Base-by-base conservation (phyloP, 2,888 invertebrate genomes). In the Heliconius aoede region DNA sequence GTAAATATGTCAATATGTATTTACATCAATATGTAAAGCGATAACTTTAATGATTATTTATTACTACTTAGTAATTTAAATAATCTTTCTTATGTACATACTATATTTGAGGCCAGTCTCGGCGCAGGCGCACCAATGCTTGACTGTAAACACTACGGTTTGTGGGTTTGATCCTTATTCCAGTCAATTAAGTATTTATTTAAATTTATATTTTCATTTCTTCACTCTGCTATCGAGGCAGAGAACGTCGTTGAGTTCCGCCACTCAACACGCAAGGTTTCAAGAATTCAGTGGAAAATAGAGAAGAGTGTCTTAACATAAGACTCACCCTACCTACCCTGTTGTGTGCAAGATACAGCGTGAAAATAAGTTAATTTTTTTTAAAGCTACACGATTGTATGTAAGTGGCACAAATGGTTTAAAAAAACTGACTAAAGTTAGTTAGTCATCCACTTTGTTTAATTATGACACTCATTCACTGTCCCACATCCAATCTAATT, bases 401-500 rank as follows among this genome's bases (percentile, higher is more conserved):
- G 5, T 11, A n/a, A 51, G 0, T 30, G 32, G 32, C 30, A 24
- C n/a, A 58, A 58, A 60, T 36, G 15, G 9, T 8, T 32, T 26
- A 36, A 60, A 46, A n/a, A 36, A 61, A 72, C 18, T 13, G 11
- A 60, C 28, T 28, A n/a, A 28, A 75, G n/a, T 28, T n/a, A 36
- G 58, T 65, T 60, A 73, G 73, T 76, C 76, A 73, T 61, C 62
- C 72, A 61, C 28, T 76, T 76, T 78, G 64, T 46, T 64, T 76
- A 76, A 76, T 78, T 68, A 72, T 30, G 72, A 58, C 69, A 73
- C 77, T 75, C 73, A 73, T 65, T 61, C 28, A 61, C 51, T 76
- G 79, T 40, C 51, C 79, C 78, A 78, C 76, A 78, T 79, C 51
- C 46, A 60, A 30, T 78, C 76, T 78, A 76, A 79, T 76, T 72